These are phyloP conservation scores for Antidorcas marsupialis DNA, from an alignment of 2,113 vertebrate genomes.

Conservation along the genomic window DNA sequence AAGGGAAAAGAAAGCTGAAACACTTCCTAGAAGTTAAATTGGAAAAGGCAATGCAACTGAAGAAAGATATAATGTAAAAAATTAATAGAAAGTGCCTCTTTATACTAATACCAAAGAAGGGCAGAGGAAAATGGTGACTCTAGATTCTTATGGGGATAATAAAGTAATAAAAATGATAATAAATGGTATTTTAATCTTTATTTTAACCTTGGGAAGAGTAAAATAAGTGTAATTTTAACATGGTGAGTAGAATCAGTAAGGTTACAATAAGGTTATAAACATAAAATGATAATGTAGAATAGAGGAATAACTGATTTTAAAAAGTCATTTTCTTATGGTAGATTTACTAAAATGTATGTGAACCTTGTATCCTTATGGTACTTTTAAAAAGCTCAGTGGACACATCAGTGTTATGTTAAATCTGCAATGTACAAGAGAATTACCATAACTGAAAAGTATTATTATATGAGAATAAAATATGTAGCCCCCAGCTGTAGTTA, in stretches of 20 bases:
- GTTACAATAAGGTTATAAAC: slow-evolving; percentile 43
- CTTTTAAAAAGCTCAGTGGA: neutral
- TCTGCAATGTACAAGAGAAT: neutral
- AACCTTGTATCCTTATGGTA: neutral
- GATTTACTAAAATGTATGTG: slow-evolving; percentile 9
- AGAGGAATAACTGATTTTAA: neutral
- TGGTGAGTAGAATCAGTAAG: neutral
- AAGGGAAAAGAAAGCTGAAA: neutral
- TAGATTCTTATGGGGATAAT: neutral
- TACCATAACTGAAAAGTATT: neutral
- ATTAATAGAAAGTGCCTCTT: slow-evolving; percentile 3
- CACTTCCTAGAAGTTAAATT: neutral
- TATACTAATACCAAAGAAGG: neutral
- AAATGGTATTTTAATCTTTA: slow-evolving; percentile 23
- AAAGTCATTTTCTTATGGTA: neutral
- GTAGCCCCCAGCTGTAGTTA: neutral
- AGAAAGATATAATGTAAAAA: neutral
- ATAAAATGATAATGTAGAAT: slow-evolving; percentile 17
- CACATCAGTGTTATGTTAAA: slow-evolving; percentile 10
- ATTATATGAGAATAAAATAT: neutral
- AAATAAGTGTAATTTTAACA: slow-evolving; percentile 13
- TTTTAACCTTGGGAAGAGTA: slow-evolving; percentile 29
- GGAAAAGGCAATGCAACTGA: neutral
- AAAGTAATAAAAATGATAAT: slow-evolving; percentile 25
- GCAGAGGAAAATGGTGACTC: neutral